Base-by-base conservation (phyloP, 1,140 invertebrate genomes). In the Neodiprion lecontei region DNA sequence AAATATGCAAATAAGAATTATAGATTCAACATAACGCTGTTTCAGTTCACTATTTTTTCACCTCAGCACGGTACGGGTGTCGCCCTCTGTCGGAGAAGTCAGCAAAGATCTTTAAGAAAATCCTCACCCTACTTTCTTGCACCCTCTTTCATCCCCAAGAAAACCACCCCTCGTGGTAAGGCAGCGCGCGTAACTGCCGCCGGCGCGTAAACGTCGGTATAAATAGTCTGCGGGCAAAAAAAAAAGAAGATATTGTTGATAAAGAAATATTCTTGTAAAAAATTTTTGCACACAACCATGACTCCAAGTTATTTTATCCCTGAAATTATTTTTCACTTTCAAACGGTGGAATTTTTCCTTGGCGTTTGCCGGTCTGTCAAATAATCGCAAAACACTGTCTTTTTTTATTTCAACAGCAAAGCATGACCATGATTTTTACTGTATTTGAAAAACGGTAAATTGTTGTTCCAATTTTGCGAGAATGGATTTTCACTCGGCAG, bases 91-190 rank as follows among this genome's bases (percentile, higher is more conserved):
- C 85, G 87, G 82, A 75, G 70, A 83, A 84, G 78, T 76, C 69
- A 47, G 76, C 67, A 85, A 85, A 84, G 86, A 84, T 81, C 84
- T 88, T 88, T 88, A 88, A 88, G 87, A 88, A 85, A 87, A 71
- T 83, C n/a, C 76, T 79, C 81, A 78, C 77, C 79, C 78, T 72
- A 61, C 78, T 84, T 87, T 85, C 81, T 81, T 73, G 77, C 84
- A 80, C 81, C 79, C 80, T 82, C 82, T 81, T 86, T 80, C 74
- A 78, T 77, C 76, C 68, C 72, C 87, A 88, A 88, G 87, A 88
- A 87, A 83, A 74, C 75, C 40, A 67, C 69, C 81, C 84, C 85
- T 79, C 80, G 78, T 83, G 87, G 82, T 88, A 88, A 88, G 79
- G 84, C 81, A 87, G 82, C 81, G 79, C 50, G 73, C 77, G 76